A percentile compares a stretch with the other conserved stretches of the same genome.
These are phyloP conservation scores for Myotis brandtii DNA, from an alignment of 2,113 vertebrate species.

Conservation along the genomic window DNA sequence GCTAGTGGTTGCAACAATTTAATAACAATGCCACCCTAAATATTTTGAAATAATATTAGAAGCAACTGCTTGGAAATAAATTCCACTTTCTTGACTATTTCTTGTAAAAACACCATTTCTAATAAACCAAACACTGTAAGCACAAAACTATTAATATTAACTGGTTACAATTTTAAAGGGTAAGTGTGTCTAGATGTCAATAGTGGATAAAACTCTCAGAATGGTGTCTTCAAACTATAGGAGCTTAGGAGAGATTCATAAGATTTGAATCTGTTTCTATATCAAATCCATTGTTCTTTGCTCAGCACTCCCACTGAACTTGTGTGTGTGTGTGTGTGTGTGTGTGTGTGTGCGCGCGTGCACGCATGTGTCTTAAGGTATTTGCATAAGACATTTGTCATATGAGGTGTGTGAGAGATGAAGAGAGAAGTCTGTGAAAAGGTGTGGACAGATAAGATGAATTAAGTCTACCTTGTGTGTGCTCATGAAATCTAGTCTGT, in stretches of 20 bases:
- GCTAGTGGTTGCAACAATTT: background rate
- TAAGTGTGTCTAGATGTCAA: background rate
- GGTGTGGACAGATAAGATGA: background rate
- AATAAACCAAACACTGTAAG: background rate
- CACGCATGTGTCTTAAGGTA: background rate
- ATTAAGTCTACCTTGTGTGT: background rate
- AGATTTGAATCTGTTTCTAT: conserved; percentile 6
- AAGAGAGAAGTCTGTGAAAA: background rate
- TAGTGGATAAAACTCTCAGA: background rate
- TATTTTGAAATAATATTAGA: background rate
- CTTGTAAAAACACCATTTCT: background rate
- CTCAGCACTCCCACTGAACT: background rate
- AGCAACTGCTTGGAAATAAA: background rate
- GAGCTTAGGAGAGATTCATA: background rate
- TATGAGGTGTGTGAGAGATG: background rate
- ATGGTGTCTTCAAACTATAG: background rate
- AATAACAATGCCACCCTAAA: background rate
- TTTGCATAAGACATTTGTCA: background rate
- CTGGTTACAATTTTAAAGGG: background rate
- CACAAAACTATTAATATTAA: background rate
- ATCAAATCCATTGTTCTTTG: background rate
- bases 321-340: background rate
- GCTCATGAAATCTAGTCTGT: background rate
- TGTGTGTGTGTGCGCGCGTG: background rate
- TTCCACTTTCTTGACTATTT: background rate